phyloP scores from a whole-genome alignment of 2,113 vertebrate genomes.

The Nyctibius bracteatus region DNA sequence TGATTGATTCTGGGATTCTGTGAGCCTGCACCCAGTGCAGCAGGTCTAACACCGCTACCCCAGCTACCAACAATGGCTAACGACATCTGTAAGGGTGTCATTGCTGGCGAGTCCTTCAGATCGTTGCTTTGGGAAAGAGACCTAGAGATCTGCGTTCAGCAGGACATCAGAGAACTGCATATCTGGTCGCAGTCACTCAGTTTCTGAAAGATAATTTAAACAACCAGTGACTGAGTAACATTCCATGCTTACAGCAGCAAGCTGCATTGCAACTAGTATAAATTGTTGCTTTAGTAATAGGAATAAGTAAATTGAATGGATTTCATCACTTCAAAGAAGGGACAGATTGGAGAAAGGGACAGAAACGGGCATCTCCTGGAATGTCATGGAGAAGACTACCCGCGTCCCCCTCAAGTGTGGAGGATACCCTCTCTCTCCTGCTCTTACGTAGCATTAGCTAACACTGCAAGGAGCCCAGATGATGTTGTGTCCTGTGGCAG shows the following conservation, averaged over 20 bases:
- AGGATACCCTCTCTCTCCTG: accelerated
- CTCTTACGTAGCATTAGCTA: not conserved
- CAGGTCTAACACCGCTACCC: not conserved
- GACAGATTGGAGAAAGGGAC: not conserved
- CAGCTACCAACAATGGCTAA: not conserved
- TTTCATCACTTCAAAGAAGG: not conserved
- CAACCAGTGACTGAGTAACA: not conserved
- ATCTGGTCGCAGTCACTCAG: not conserved
- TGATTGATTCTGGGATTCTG: too few species aligned
- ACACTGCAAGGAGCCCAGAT: not conserved
- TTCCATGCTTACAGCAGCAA: not conserved
- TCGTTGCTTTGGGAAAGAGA: not conserved
- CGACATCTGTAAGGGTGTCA: not conserved
- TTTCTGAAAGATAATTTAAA: not conserved
- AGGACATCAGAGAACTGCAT: not conserved
- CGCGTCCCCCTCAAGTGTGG: not conserved
- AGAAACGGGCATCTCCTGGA: not conserved
- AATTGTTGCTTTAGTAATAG: not conserved
- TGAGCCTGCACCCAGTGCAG: not conserved
- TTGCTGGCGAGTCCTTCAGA: not conserved
- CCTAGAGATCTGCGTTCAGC: not conserved
- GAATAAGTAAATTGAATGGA: not conserved
- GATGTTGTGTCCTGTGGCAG: not conserved
- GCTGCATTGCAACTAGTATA: not conserved
- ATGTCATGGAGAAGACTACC: not conserved